Conservation (phyloP, 2,888 invertebrate species). For the Monoplex corrugatus region DNA sequence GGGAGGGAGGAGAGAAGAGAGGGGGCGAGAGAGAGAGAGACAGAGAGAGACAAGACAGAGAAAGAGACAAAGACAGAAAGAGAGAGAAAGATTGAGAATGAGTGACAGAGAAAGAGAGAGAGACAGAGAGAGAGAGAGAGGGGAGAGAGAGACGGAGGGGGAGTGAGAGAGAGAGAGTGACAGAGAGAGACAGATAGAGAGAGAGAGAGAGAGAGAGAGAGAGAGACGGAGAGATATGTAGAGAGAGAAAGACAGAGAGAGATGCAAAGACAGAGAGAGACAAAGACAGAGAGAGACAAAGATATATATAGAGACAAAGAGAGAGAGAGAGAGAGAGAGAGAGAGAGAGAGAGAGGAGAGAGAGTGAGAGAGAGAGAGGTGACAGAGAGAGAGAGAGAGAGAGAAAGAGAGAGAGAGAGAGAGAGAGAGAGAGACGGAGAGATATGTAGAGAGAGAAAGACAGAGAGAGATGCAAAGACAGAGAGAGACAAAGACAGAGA, state of each 20-base stretch:
- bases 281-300: no score
- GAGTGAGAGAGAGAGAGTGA: no score
- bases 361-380: no score
- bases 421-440: background rate
- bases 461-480: background rate
- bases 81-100: background rate
- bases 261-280: background rate
- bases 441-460: background rate
- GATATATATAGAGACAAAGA: no score
- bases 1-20: background rate
- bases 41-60: background rate
- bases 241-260: background rate
- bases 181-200: no score
- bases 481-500: constrained; percentile 17
- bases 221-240: background rate
- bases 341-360: no score
- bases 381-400: background rate
- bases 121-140: background rate
- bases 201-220: no score
- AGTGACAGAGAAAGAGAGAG: background rate
- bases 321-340: no score
- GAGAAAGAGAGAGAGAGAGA: no score
- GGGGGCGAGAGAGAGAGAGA: background rate
- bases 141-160: background rate
- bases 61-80: background rate